These are phyloP conservation scores for Andrena chrysosceles DNA, from an alignment of 2,888 invertebrate species.

Conservation along the genomic window DNA sequence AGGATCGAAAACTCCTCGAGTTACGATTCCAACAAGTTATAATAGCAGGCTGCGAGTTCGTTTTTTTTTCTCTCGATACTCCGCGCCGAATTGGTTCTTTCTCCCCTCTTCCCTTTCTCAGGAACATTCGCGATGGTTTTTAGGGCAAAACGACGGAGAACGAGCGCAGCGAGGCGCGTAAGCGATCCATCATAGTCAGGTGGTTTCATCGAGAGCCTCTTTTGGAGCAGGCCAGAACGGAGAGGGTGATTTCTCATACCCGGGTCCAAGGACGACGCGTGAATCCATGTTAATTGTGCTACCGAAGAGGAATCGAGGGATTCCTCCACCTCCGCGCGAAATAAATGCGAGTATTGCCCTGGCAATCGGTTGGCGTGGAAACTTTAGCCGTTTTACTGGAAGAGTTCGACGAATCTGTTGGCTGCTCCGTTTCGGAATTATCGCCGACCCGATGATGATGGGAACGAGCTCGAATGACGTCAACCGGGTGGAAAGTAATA, in stretches of 20 bases:
- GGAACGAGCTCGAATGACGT: slow-evolving; percentile 36
- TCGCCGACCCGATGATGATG: slow-evolving; percentile 23
- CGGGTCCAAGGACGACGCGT: slow-evolving; percentile 40
- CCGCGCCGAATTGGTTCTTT: not conserved
- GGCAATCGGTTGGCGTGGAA: not conserved
- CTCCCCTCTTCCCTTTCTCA: not conserved
- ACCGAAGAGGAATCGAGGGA: not conserved
- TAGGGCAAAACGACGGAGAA: slow-evolving; percentile 49
- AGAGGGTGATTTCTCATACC: slow-evolving; percentile 67
- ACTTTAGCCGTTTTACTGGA: not conserved
- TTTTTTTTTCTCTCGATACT: not conserved
- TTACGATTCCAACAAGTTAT: not conserved
- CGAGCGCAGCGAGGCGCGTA: slow-evolving; percentile 42
- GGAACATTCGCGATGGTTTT: slow-evolving; percentile 41
- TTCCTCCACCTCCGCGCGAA: not conserved
- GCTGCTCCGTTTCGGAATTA: slow-evolving; percentile 34
- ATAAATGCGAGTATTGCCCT: not conserved
- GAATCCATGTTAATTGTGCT: slow-evolving; percentile 26
- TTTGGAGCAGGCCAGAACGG: slow-evolving; percentile 56
- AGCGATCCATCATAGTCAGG: slow-evolving; percentile 71
- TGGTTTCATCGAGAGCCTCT: slow-evolving; percentile 66
- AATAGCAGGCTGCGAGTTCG: not conserved
- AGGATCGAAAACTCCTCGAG: not conserved
- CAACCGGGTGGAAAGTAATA: slow-evolving; percentile 51
- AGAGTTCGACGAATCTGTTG: slow-evolving; percentile 9